These are phyloP conservation scores for Esox lucius DNA, from an alignment of 2,797 vertebrate species.

Conservation along the genomic window DNA sequence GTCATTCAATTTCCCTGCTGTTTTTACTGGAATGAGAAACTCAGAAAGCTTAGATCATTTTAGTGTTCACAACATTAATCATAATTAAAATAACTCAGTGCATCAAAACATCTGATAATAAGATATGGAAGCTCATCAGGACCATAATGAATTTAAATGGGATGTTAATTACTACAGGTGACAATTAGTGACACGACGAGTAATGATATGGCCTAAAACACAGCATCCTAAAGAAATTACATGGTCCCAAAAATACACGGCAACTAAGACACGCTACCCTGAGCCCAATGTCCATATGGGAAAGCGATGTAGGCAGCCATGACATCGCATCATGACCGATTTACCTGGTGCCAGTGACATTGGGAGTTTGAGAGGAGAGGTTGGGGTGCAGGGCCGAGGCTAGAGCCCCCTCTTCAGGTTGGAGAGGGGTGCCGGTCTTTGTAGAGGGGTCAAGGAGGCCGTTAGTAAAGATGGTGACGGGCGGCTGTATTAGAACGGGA, in stretches of 20 bases:
- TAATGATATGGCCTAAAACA: background rate
- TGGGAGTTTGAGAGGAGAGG: conserved; percentile 64
- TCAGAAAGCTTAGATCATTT: background rate
- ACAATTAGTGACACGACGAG: background rate
- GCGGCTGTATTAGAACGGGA: conserved; percentile 67
- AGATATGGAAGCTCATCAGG: background rate
- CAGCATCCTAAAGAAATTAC: background rate
- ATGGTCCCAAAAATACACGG: background rate
- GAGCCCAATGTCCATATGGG: background rate
- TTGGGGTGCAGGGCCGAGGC: conserved; percentile 56
- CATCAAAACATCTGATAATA: background rate
- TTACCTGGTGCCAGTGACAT: conserved; percentile 79
- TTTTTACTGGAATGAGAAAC: background rate
- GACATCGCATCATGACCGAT: conserved; percentile 7
- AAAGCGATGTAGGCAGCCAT: background rate
- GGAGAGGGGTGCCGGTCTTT: conserved; percentile 67
- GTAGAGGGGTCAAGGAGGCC: conserved; percentile 74
- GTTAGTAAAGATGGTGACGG: conserved; percentile 74
- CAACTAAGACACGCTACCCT: background rate
- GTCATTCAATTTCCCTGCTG: background rate
- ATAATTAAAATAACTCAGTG: background rate
- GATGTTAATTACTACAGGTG: background rate
- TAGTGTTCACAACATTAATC: background rate
- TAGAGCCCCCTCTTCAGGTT: conserved; percentile 63
- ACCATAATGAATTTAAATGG: background rate